Evolutionary conservation across 1,140 invertebrate genomes (phyloP).

Genomic region (Ganaspis sp.): DNA sequence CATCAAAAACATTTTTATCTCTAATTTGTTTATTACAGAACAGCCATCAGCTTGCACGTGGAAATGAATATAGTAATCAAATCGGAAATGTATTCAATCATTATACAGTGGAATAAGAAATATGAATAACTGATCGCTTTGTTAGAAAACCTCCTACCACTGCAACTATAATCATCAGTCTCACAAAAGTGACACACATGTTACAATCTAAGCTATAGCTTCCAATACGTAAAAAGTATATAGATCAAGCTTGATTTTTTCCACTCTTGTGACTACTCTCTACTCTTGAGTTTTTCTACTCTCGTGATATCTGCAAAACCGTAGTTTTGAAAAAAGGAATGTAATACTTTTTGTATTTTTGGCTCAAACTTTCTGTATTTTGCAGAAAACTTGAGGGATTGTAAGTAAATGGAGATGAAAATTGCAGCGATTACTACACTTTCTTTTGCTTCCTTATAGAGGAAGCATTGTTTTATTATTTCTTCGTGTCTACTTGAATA

Average conservation of each 20-base stretch:
- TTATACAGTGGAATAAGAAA: neutral
- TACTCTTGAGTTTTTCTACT: too few species aligned
- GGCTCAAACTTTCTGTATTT: constrained; percentile 15
- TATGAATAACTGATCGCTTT: neutral
- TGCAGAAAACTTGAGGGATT: constrained; percentile 55
- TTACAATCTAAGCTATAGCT: constrained; percentile 10
- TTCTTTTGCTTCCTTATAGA: too few species aligned
- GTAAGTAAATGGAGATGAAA: constrained; percentile 61
- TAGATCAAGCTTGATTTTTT: constrained; percentile 29
- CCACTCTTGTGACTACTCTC: too few species aligned
- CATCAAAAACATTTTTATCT: constrained; percentile 1
- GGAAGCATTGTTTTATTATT: too few species aligned
- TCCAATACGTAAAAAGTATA: too few species aligned
- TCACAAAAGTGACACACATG: constrained; percentile 50
- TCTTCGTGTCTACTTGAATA: constrained; percentile 57
- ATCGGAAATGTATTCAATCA: neutral
- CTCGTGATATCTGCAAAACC: too few species aligned
- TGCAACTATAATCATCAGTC: neutral
- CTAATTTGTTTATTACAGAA: neutral
- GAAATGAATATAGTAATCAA: neutral
- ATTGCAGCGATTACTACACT: constrained; percentile 71
- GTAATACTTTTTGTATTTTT: too few species aligned
- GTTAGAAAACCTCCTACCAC: neutral
- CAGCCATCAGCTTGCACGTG: neutral
- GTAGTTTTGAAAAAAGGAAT: too few species aligned